Base-by-base conservation (phyloP, 2,888 invertebrate genomes). In the Coelogynopora nodosa region DNA sequence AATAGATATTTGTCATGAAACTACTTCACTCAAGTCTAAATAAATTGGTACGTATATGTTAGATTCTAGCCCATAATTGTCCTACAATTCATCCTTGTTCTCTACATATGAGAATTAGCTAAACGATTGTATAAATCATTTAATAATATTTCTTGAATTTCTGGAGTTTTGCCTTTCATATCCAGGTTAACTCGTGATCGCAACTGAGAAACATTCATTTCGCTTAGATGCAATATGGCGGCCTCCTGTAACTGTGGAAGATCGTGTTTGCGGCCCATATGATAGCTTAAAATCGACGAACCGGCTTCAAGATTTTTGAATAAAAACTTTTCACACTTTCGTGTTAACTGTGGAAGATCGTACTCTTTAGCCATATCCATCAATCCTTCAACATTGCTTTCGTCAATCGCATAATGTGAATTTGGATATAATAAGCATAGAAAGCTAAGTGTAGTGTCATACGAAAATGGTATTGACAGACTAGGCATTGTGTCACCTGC, bases 301-400 rank as follows among this genome's bases (percentile, higher is more conserved):
- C 86, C 86, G 27, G 31, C 84, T 67, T 86, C 86, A 27, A 86
- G 84, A 49, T 86, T 31, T 49, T 49, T 30, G 30, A 85, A 86
- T 10, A 86, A 31, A 84, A 86, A 86, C 29, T 31, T 86, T 85
- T 86, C 86, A 5, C 86, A 86, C 49, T 86, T 85, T 86, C 86
- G n/a, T 13, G 84, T 2, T 5, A 86, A 30, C 30, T 86, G 85
- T 31, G 82, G 84, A 2, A 67, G 29, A 30, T 86, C 49, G 31
- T 86, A 86, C 84, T 86, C 86, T 84, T 86, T 86, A 10, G 86
- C 86, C 18, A 86, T 86, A 30, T 86, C 86, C 86, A 86, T 86
- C 13, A 86, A 30, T 5, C 86, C 86, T 67, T 86, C 86, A 0
- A 86, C 86, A 30, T 86, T 86, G 29, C 27, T 23, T 31, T 84